Evolutionary conservation across 2,888 invertebrate genomes (phyloP).

Genomic region (Eristalinus aeneus): DNA sequence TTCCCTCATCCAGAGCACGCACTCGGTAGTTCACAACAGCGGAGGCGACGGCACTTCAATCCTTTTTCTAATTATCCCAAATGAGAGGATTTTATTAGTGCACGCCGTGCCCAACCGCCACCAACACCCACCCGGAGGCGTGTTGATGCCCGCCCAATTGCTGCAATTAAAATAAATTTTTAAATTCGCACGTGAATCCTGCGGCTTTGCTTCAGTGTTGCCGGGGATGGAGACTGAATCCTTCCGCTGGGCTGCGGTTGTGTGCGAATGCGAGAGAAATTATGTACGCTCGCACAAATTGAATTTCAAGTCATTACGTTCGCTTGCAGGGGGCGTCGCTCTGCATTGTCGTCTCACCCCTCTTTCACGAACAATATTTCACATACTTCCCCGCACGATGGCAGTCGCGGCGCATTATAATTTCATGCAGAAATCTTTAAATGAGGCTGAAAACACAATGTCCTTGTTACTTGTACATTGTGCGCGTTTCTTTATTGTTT

Average conservation of each 20-base stretch:
- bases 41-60: slow-evolving; percentile 10
- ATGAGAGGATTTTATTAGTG: slow-evolving; percentile 65
- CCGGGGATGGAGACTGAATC: neutral
- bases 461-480: slow-evolving; percentile 33
- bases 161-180: slow-evolving; percentile 68
- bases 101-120: neutral
- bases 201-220: neutral
- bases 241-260: neutral
- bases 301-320: slow-evolving; percentile 64
- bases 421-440: slow-evolving; percentile 67
- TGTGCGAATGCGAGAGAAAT: slow-evolving; percentile 14
- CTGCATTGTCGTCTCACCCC: slow-evolving; percentile 24
- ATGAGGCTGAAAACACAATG: slow-evolving; percentile 67
- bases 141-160: slow-evolving; percentile 66
- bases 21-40: neutral
- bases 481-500: neutral
- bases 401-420: slow-evolving; percentile 45
- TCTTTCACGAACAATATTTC: slow-evolving; percentile 31
- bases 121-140: slow-evolving; percentile 10
- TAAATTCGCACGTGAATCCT: slow-evolving; percentile 58
- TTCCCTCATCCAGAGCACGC: neutral
- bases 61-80: slow-evolving; percentile 69
- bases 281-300: slow-evolving; percentile 61
- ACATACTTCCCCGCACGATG: slow-evolving; percentile 11
- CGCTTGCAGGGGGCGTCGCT: slow-evolving; percentile 25